Percentiles rank a stretch among this genome's conserved stretches.
phyloP scores from a whole-genome alignment of 2,888 invertebrate genomes.

The Serripes groenlandicus region DNA sequence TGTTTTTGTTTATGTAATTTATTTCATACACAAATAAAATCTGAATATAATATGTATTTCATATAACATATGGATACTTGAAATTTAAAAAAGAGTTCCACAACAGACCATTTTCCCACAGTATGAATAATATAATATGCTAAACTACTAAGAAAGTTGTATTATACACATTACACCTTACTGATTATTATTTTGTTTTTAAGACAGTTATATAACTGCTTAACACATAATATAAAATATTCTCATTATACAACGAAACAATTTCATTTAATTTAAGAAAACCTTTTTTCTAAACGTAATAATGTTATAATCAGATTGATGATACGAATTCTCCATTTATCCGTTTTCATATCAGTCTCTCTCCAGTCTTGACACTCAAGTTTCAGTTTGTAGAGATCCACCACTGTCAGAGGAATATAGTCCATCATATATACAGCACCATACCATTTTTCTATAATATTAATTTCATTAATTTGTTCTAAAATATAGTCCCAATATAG shows the following conservation, averaged over 20 bases:
- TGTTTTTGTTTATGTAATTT: too few species aligned
- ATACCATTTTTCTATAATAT: conserved; percentile 35
- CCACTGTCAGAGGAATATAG: neutral
- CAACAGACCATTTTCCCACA: too few species aligned
- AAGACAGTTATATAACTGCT: too few species aligned
- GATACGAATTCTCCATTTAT: conserved; percentile 36
- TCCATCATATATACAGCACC: conserved; percentile 20
- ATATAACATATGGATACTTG: neutral
- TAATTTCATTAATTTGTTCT: conserved; percentile 28
- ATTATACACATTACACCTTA: too few species aligned
- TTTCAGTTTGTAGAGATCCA: conserved; percentile 43
- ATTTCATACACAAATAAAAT: too few species aligned
- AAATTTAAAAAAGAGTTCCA: neutral
- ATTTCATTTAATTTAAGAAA: neutral
- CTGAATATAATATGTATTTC: too few species aligned
- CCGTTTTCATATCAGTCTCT: conserved; percentile 45
- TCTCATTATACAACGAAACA: too few species aligned
- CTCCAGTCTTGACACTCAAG: conserved; percentile 40
- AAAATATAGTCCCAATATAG: conserved; percentile 52
- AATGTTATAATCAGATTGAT: conserved; percentile 35
- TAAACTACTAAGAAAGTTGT: too few species aligned
- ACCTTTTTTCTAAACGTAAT: conserved; percentile 20
- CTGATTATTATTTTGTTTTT: too few species aligned
- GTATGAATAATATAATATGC: too few species aligned
- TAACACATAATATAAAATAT: too few species aligned